Evolutionary conservation across 1,140 invertebrate genomes (phyloP).

Genomic region (Dendroctonus ponderosae): DNA sequence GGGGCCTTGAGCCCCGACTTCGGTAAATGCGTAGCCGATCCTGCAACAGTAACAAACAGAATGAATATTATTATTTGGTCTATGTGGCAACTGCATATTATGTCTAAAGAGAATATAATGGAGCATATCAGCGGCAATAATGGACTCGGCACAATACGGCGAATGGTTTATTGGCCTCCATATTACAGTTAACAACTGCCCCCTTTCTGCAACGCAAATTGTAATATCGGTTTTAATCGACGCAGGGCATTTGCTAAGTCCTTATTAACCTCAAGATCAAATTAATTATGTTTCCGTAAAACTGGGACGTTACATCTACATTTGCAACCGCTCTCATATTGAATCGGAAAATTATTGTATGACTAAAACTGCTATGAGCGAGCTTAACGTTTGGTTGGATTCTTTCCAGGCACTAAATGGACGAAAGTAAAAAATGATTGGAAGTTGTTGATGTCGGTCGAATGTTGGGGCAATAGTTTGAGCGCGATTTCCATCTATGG

Average conservation of each 20-base stretch:
- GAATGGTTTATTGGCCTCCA: slow-evolving; percentile 18
- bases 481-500: too few relatives aligned
- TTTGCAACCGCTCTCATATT: too few relatives aligned
- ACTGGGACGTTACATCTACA: too few relatives aligned
- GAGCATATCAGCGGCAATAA: slow-evolving; percentile 17
- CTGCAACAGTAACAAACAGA: slow-evolving; percentile 10
- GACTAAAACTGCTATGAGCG: too few relatives aligned
- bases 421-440: too few relatives aligned
- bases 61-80: slow-evolving; percentile 17
- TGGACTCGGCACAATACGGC: slow-evolving; percentile 19
- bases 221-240: slow-evolving; percentile 16
- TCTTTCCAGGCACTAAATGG: too few relatives aligned
- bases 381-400: too few relatives aligned
- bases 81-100: slow-evolving; percentile 6
- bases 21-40: not conserved
- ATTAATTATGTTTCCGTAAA: not conserved
- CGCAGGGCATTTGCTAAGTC: not conserved
- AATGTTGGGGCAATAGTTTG: too few relatives aligned
- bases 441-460: too few relatives aligned
- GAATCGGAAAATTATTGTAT: too few relatives aligned
- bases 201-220: slow-evolving; percentile 15
- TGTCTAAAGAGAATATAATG: slow-evolving; percentile 21
- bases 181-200: slow-evolving; percentile 13
- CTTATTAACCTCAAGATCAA: not conserved
- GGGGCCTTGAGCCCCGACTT: too few relatives aligned